These are phyloP conservation scores for Drosophila triauraria DNA, from an alignment of 1,140 invertebrate genomes.

Conservation along the genomic window DNA sequence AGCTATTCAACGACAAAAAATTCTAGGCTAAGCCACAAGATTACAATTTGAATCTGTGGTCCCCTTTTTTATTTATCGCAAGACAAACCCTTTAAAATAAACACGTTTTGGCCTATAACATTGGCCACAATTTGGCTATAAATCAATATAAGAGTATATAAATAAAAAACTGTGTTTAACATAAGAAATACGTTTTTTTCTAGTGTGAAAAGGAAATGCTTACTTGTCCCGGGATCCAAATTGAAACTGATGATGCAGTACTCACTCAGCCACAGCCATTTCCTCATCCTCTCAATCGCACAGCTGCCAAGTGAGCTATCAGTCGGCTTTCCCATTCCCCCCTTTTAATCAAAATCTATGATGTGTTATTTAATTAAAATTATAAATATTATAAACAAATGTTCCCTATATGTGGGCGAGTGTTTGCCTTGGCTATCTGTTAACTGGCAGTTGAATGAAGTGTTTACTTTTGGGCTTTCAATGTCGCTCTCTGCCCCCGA, in stretches of 20 bases:
- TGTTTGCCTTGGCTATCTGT: constrained; percentile 36
- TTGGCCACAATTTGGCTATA: too few relatives aligned
- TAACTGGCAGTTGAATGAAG: constrained; percentile 53
- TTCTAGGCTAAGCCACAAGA: too few relatives aligned
- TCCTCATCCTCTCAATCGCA: constrained; percentile 29
- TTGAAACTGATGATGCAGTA: constrained; percentile 62
- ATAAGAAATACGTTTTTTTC: neutral
- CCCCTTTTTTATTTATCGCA: too few relatives aligned
- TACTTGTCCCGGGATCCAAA: constrained; percentile 53
- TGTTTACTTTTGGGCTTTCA: constrained; percentile 70
- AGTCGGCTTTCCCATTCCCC: constrained; percentile 22
- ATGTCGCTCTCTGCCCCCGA: constrained; percentile 32
- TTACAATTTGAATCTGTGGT: too few relatives aligned
- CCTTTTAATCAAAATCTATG: constrained; percentile 56
- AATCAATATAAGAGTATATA: neutral
- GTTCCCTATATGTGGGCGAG: constrained; percentile 31
- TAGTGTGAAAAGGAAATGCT: constrained; percentile 56
- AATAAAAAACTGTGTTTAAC: neutral
- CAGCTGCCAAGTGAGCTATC: constrained; percentile 73
- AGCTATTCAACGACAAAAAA: too few relatives aligned
- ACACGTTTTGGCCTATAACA: too few relatives aligned
- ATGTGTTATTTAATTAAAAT: constrained; percentile 78
- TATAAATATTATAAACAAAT: constrained; percentile 81
- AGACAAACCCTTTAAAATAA: too few relatives aligned
- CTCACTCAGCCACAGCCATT: constrained; percentile 30